phyloP scores from a whole-genome alignment of 2,113 vertebrate species.

The Natator depressus region DNA sequence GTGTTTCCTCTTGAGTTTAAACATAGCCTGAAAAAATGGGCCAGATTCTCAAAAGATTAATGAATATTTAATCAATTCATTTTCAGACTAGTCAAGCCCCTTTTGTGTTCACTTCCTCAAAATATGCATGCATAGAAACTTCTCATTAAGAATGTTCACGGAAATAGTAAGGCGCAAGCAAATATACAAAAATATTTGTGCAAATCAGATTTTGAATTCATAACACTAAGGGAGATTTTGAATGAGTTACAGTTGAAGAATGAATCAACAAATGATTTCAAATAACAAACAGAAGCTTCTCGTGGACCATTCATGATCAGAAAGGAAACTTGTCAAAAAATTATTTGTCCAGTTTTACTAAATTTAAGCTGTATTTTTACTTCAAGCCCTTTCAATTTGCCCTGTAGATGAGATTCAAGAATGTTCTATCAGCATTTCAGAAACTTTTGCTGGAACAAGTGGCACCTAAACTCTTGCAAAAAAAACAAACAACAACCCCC shows the following conservation, averaged over 20 bases:
- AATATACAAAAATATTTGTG: background rate
- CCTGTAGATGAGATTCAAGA: background rate
- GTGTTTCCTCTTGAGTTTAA: background rate
- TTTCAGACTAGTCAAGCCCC: background rate
- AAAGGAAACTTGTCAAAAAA: background rate
- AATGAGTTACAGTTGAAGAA: background rate
- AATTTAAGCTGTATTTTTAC: background rate
- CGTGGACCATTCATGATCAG: background rate
- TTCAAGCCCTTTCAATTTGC: constrained; percentile 50
- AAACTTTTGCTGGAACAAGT: constrained; percentile 24
- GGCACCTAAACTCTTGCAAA: background rate
- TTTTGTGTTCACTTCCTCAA: background rate
- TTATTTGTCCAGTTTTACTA: background rate
- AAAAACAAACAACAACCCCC: background rate
- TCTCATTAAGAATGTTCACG: background rate
- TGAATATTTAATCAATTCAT: background rate
- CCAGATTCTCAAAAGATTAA: background rate
- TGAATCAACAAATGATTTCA: background rate
- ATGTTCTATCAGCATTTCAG: constrained; percentile 15
- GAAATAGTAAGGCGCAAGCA: background rate
- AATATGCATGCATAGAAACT: background rate
- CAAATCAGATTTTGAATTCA: background rate
- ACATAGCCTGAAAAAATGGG: background rate
- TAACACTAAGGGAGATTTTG: background rate
- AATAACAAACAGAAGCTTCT: background rate